Conservation (phyloP, 2,888 invertebrate genomes). For the Cordilura impudica region DNA sequence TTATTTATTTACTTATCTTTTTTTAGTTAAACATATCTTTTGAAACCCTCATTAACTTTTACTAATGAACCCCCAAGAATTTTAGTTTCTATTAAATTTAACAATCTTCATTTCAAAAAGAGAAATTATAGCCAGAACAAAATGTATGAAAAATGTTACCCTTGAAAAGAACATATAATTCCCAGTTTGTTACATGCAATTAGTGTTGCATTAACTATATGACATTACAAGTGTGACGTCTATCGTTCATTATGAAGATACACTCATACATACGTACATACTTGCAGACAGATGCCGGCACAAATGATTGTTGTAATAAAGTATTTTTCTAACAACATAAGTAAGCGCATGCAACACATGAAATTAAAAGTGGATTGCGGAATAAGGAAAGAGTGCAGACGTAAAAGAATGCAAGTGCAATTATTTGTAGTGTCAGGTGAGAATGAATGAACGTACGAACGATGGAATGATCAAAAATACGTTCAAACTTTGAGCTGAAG, state of each 20-base stretch:
- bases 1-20: not conserved
- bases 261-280: not conserved
- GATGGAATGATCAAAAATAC: too few species aligned
- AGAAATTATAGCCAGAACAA: conserved; percentile 13
- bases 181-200: conserved; percentile 61
- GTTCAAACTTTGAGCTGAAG: not conserved
- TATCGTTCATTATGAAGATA: conserved; percentile 61
- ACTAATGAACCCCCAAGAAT: conserved; percentile 46
- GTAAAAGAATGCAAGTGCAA: conserved; percentile 53
- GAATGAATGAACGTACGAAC: conserved; percentile 16
- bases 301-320: conserved; percentile 44
- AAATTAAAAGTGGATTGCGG: conserved; percentile 16
- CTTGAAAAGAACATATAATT: conserved; percentile 56
- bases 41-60: conserved; percentile 48
- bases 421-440: conserved; percentile 59
- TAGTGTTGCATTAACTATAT: conserved; percentile 65
- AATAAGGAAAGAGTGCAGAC: conserved; percentile 11
- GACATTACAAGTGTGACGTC: conserved; percentile 64
- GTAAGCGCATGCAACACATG: conserved; percentile 44
- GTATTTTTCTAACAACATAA: conserved; percentile 34
- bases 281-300: conserved; percentile 53
- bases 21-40: not conserved
- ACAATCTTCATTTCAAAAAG: conserved; percentile 22
- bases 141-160: conserved; percentile 53
- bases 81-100: conserved; percentile 41